Evolutionary conservation across 2,888 invertebrate genomes (phyloP), one percentile per base, ranked within the genome.

Genomic region (Drosophila heteroneura): DNA sequence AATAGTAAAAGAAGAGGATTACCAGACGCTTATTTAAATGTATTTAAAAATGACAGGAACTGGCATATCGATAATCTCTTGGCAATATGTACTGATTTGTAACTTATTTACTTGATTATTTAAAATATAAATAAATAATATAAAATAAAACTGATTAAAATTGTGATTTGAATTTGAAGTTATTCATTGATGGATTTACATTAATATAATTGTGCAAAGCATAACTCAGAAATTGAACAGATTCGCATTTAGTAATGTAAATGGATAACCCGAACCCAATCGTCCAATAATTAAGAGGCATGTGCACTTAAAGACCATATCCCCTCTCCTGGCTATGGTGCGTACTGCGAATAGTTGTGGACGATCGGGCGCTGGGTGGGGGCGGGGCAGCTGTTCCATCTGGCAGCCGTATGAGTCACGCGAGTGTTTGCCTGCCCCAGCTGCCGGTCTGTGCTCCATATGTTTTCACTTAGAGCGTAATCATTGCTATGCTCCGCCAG

Each of bases 381-480:
- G 79, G 39, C 52, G 35, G 49, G 47, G 80, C 73, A 67, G 74
- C 73, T 76, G 70, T 35, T 54, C 57, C 82, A 85, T 83, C 83
- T 85, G 86, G 75, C 72, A 3, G 64, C 63, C 68, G 57, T 61
- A 87, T 83, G 87, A 83, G 84, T 82, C 81, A 83, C 53, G 66
- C 63, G 52, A 64, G 44, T 70, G 71, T 62, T 66, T 57, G 47
- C 26, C 47, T 47, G 67, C 52, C 37, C 37, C 37, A 56, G 37
- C 51, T 26, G 52, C 41, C 79, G 74, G 63, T 76, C 72, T 85
- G 85, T 28, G 67, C 56, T 73, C 82, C 83, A 83, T 59, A 83
- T 83, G 83, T 83, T 83, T 83, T 83, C 77, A 83, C 88, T 85
- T 82, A 83, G 64, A 63, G 71, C 64, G 59, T 79, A 67, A 81